These are phyloP conservation scores for Boulengeromyrus knoepffleri DNA, from an alignment of 2,113 vertebrate species.

Conservation along the genomic window DNA sequence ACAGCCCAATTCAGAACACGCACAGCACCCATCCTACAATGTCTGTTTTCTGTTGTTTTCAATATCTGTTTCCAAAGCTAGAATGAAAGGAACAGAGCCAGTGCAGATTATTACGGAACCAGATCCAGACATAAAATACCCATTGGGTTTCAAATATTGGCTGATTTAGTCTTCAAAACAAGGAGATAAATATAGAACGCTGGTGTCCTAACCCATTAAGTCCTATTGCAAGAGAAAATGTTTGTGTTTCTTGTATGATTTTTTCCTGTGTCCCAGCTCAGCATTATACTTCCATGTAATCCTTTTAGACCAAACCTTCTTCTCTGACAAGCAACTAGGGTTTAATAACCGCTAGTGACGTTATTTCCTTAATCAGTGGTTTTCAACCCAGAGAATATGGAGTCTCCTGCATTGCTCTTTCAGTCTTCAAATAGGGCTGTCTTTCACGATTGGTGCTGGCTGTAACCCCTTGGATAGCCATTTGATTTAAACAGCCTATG, in stretches of 20 bases:
- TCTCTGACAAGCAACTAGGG: not conserved
- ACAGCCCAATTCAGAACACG: not conserved
- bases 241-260: not conserved
- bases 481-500: not conserved
- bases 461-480: not conserved
- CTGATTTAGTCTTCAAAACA: not conserved
- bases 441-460: not conserved
- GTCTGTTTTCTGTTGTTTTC: not conserved
- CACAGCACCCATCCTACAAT: not conserved
- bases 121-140: not conserved
- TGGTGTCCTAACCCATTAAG: not conserved
- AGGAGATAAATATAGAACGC: not conserved
- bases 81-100: slow-evolving; percentile 2
- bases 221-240: not conserved
- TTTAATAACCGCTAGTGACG: not conserved
- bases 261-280: not conserved
- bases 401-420: not conserved
- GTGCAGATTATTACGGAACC: not conserved
- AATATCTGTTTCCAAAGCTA: not conserved
- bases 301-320: not conserved
- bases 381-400: not conserved
- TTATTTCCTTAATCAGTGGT: not conserved
- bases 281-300: not conserved
- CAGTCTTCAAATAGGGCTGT: not conserved
- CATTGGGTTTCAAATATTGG: slow-evolving; percentile 2